Evolutionary conservation across 2,888 invertebrate genomes (phyloP).

Genomic region (Gastracanthus pulcherrimus): DNA sequence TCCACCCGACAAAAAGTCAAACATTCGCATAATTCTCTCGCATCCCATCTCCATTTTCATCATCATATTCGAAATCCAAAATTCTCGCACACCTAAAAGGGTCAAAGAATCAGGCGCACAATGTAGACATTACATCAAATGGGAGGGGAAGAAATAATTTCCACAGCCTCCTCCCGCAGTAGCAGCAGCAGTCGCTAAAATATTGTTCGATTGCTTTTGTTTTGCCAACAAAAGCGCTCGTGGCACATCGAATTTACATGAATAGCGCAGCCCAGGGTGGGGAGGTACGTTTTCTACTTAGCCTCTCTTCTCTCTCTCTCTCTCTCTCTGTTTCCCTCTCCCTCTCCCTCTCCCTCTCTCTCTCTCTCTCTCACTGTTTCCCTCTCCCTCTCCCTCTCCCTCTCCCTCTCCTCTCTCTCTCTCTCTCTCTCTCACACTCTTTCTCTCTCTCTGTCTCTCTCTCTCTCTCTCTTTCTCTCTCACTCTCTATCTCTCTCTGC

Average conservation of each 20-base stretch:
- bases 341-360: neutral
- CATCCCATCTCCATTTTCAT: neutral
- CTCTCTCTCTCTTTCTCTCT: too few species aligned
- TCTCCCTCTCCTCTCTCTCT: neutral
- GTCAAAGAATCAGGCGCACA: neutral
- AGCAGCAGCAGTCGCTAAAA: conserved; percentile 9
- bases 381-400: too few species aligned
- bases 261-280: conserved; percentile 61
- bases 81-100: neutral
- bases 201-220: conserved; percentile 52
- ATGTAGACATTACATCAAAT: neutral
- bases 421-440: too few species aligned
- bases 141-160: conserved; percentile 2
- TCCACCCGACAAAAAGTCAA: neutral
- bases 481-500: too few species aligned
- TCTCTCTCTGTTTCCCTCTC: neutral
- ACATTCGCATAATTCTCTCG: neutral
- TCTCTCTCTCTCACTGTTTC: too few species aligned
- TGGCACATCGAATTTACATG: conserved; percentile 52
- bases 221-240: conserved; percentile 45
- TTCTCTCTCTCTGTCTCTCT: too few species aligned
- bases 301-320: neutral
- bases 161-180: neutral
- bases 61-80: neutral
- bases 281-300: conserved; percentile 49